Percentiles rank a stretch among this genome's conserved stretches.
phyloP scores from a whole-genome alignment of 2,888 invertebrate genomes.

The Scrobipalpa atriplicella region DNA sequence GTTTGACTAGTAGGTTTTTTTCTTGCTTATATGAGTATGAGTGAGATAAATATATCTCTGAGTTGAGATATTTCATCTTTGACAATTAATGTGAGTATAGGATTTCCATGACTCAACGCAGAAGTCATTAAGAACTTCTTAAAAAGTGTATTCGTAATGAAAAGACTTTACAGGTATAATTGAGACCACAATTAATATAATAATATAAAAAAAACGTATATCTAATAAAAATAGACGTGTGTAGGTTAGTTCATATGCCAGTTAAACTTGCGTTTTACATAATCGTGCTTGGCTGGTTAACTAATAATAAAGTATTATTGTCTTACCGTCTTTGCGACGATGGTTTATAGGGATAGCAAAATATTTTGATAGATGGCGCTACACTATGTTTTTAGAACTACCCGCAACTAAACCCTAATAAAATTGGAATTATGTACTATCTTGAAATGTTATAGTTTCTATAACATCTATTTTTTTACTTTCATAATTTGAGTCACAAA shows the following conservation, averaged over 20 bases:
- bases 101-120: background rate
- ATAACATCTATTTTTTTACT: background rate
- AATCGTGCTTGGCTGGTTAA: constrained; percentile 67
- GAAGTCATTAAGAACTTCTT: constrained; percentile 10
- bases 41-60: constrained; percentile 16
- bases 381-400: background rate
- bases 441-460: too few relatives aligned
- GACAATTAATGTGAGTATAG: constrained; percentile 13
- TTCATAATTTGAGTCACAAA: background rate
- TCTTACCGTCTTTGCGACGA: constrained; percentile 19
- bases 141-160: constrained; percentile 48
- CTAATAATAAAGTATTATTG: constrained; percentile 50
- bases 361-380: constrained; percentile 16
- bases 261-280: constrained; percentile 50
- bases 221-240: constrained; percentile 54
- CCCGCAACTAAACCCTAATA: background rate
- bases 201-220: constrained; percentile 50
- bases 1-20: background rate
- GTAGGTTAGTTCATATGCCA: constrained; percentile 63
- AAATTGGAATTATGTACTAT: too few relatives aligned
- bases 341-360: constrained; percentile 13
- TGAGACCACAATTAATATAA: constrained; percentile 62
- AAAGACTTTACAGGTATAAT: constrained; percentile 61
- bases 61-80: background rate
- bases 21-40: constrained; percentile 10